Base-by-base conservation (phyloP, 2,113 vertebrate species). In the Scomber japonicus region DNA sequence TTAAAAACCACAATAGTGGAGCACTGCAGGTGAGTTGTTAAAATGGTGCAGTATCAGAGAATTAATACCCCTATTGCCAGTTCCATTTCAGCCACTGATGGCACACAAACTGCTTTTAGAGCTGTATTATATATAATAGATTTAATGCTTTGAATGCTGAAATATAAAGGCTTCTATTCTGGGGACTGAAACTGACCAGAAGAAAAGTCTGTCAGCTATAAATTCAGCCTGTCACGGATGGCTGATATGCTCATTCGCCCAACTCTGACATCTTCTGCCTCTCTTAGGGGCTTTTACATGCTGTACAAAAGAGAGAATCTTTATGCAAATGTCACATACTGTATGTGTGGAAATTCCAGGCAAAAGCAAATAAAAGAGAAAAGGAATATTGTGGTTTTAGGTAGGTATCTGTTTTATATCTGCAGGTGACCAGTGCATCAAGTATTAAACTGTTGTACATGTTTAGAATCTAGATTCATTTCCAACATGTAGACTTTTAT, bases 61-160 rank as follows among this genome's bases (percentile, higher is more conserved):
- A 27, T 11, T 5, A 27, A 49, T 71, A 15, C 5, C 21, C 11
- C 35, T 44, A 54, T 53, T 60, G 2, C 0, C 1, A 15, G 11
- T 50, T 54, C n/a, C 62, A 62, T 15, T 30, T 4, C 4, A 50
- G 31, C 40, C 53, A 44, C 13, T n/a, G 24, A 27, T 44, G 30
- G 17, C 48, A 27, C 21, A 12, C 27, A 59, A 61, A 59, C 15
- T 11, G 30, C 49, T n/a, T 61, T 59, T 7, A 27, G 16, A n/a
- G 31, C 40, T 53, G 40, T 35, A 63, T 59, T 31, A 69, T 31
- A 49, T 31, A 53, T 9, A 62, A 14, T 11, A 30, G 2, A 0
- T 63, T 14, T 48, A 12, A 66, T 46, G 45, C 48, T 56, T 62
- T 46, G 15, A 60, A 64, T 59, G 74, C 40, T 62, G 21, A 66